Conservation (phyloP, 2,888 invertebrate species). For the Smittia aterrima region DNA sequence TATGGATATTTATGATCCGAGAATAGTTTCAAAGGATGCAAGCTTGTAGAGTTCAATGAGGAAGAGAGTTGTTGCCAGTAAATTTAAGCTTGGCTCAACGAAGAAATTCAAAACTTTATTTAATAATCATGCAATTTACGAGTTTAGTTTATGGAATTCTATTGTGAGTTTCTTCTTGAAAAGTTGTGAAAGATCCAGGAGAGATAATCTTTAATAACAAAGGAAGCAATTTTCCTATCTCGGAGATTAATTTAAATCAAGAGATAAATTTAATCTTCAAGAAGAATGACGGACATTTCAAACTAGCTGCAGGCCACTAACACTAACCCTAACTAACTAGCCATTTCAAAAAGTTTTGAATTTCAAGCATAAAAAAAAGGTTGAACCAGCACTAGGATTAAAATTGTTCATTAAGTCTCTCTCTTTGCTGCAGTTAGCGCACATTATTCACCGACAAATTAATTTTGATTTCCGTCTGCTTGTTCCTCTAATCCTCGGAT, state of each 20-base stretch:
- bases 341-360: too few relatives aligned
- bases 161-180: too few relatives aligned
- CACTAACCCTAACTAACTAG: too few relatives aligned
- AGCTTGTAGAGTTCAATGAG: background rate
- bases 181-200: too few relatives aligned
- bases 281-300: too few relatives aligned
- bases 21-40: conserved; percentile 5
- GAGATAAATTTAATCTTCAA: too few relatives aligned
- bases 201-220: too few relatives aligned
- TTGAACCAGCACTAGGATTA: background rate
- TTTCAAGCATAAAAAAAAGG: too few relatives aligned
- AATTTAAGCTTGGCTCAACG: background rate
- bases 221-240: too few relatives aligned
- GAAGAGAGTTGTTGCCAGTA: background rate
- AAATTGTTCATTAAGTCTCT: background rate
- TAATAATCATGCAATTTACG: background rate
- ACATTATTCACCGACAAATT: conserved; percentile 33
- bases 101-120: background rate
- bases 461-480: conserved; percentile 24
- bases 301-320: too few relatives aligned
- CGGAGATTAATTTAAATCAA: too few relatives aligned
- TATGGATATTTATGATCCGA: conserved; percentile 36
- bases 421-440: background rate
- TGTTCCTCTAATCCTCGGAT: background rate
- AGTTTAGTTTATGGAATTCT: background rate